Conservation (phyloP, 2,113 vertebrate species). For the Rhinogobius similis region DNA sequence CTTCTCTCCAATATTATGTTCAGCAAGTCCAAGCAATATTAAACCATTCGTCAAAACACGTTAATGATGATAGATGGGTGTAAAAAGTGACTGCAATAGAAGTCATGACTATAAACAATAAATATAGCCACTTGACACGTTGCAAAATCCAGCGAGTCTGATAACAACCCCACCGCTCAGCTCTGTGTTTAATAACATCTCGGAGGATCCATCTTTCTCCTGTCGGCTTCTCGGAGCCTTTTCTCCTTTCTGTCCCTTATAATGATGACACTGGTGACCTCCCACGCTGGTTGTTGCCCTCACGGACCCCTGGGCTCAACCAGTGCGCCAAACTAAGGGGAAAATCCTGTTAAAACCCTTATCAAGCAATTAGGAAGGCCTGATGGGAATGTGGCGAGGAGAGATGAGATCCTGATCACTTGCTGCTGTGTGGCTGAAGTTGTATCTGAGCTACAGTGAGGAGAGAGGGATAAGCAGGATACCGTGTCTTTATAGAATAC, state of each 20-base stretch:
- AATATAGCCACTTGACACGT: neutral
- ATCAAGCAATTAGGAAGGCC: conserved; percentile 40
- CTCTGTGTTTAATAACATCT: conserved; percentile 27
- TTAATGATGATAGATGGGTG: no score
- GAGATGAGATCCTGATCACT: conserved; percentile 46
- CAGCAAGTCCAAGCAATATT: no score
- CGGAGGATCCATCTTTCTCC: conserved; percentile 25
- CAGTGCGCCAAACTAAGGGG: conserved; percentile 19
- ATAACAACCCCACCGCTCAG: conserved; percentile 3
- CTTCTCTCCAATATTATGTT: no score
- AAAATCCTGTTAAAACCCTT: conserved; percentile 36
- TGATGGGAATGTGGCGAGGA: conserved; percentile 2
- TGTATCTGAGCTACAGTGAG: no score
- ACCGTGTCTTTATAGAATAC: neutral
- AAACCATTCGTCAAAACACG: no score
- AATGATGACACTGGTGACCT: conserved; percentile 47
- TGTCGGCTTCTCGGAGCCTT: neutral
- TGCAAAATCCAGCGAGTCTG: neutral
- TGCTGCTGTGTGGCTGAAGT: conserved; percentile 17
- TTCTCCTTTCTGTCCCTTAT: conserved; percentile 20
- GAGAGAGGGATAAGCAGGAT: neutral
- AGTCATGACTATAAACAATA: no score
- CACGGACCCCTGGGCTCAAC: conserved; percentile 3
- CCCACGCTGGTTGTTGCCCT: conserved; percentile 22
- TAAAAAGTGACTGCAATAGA: no score